phyloP scores from a whole-genome alignment of 1,140 invertebrate genomes.

The Anoplophora glabripennis region DNA sequence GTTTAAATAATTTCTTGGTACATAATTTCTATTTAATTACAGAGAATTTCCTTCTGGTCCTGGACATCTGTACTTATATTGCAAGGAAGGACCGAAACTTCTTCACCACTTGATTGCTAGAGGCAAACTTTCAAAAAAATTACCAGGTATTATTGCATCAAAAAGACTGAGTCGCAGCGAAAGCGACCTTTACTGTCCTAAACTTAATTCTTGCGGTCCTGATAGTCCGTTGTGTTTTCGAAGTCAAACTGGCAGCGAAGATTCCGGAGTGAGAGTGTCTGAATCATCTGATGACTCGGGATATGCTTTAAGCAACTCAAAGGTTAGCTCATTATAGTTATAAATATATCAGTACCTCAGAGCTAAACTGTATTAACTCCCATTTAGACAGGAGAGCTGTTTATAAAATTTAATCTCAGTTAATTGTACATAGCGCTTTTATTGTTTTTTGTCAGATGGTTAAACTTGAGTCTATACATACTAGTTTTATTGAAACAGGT shows the following conservation, averaged over 20 bases:
- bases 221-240: slow-evolving; percentile 36
- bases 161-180: slow-evolving; percentile 54
- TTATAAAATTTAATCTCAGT: no score
- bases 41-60: slow-evolving; percentile 53
- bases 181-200: slow-evolving; percentile 48
- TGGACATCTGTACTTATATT: slow-evolving; percentile 54
- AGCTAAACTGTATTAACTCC: no score
- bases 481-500: no score
- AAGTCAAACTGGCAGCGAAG: slow-evolving; percentile 41
- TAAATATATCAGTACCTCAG: no score
- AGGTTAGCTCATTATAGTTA: no score
- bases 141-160: slow-evolving; percentile 22
- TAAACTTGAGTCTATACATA: no score
- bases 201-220: slow-evolving; percentile 21
- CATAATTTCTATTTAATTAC: no score
- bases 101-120: slow-evolving; percentile 51
- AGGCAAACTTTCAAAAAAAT: slow-evolving; percentile 38
- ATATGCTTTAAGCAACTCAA: slow-evolving; percentile 34
- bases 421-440: no score
- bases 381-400: no score
- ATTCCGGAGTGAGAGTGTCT: slow-evolving; percentile 43
- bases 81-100: slow-evolving; percentile 48
- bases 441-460: no score
- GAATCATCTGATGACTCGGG: slow-evolving; percentile 40
- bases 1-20: slow-evolving; percentile 13